Evolutionary conservation across 2,888 invertebrate genomes (phyloP).

Genomic region (Hypolimnas misippus): DNA sequence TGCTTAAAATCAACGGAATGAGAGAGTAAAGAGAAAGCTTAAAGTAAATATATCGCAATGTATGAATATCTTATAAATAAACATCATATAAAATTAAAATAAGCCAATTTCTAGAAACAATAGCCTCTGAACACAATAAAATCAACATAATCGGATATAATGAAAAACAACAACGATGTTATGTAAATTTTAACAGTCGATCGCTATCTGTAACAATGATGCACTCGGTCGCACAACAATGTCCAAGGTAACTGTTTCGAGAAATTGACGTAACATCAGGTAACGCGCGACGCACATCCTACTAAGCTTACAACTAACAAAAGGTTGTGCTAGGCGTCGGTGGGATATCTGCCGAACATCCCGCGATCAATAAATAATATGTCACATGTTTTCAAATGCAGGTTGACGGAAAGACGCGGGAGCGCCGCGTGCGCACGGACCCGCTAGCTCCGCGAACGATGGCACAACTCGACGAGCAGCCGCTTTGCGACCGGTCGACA

Average conservation of each 20-base stretch:
- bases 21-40: slow-evolving; percentile 67
- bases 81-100: slow-evolving; percentile 58
- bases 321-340: slow-evolving; percentile 76
- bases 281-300: slow-evolving; percentile 77
- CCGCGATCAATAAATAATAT: slow-evolving; percentile 71
- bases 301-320: slow-evolving; percentile 63
- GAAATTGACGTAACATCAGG: slow-evolving; percentile 65
- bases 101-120: slow-evolving; percentile 51
- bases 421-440: slow-evolving; percentile 30
- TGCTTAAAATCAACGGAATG: slow-evolving; percentile 65
- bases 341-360: slow-evolving; percentile 73
- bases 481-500: slow-evolving; percentile 69
- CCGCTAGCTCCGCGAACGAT: slow-evolving; percentile 54
- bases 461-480: slow-evolving; percentile 68
- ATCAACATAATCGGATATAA: slow-evolving; percentile 2
- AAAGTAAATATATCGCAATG: slow-evolving; percentile 51
- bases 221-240: slow-evolving; percentile 6
- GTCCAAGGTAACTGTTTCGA: slow-evolving; percentile 51
- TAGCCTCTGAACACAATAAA: slow-evolving; percentile 43
- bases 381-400: slow-evolving; percentile 71
- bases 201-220: slow-evolving; percentile 9
- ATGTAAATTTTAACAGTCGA: slow-evolving; percentile 17
- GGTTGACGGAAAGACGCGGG: slow-evolving; percentile 43
- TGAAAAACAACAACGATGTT: slow-evolving; percentile 18
- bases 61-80: slow-evolving; percentile 48